Percentiles rank a stretch among this genome's conserved stretches.
Evolutionary conservation across 2,113 vertebrate genomes (phyloP).

Genomic region (Australoheros scitulus): DNA sequence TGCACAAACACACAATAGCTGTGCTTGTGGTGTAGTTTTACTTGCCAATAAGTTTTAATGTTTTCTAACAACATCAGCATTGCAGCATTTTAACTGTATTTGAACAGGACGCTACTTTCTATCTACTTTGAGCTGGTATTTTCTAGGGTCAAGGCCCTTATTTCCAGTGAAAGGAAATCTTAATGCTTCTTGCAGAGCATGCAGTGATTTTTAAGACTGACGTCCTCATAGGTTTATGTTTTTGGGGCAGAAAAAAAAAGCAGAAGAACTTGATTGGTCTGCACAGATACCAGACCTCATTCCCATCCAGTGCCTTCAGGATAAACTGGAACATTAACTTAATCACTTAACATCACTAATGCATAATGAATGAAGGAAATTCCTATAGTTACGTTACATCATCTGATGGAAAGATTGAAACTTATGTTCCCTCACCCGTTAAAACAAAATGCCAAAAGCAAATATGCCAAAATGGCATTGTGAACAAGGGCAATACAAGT

Average conservation of each 20-base stretch:
- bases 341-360: too few species aligned
- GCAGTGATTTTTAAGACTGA: background rate
- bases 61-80: too few species aligned
- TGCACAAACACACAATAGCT: too few species aligned
- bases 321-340: background rate
- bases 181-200: background rate
- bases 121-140: background rate
- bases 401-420: too few species aligned
- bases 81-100: background rate
- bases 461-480: background rate
- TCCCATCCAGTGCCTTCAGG: rapidly evolving
- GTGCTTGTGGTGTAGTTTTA: background rate
- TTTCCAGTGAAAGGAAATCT: background rate
- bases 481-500: too few species aligned
- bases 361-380: too few species aligned
- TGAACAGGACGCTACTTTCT: background rate
- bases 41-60: background rate
- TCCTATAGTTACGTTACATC: too few species aligned
- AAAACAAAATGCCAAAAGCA: background rate
- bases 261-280: background rate
- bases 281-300: background rate
- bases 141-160: background rate
- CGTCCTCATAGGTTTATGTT: background rate
- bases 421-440: background rate
- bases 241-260: background rate